Evolutionary conservation across 2,797 vertebrate species (phyloP).

Genomic region (Champsocephalus gunnari): DNA sequence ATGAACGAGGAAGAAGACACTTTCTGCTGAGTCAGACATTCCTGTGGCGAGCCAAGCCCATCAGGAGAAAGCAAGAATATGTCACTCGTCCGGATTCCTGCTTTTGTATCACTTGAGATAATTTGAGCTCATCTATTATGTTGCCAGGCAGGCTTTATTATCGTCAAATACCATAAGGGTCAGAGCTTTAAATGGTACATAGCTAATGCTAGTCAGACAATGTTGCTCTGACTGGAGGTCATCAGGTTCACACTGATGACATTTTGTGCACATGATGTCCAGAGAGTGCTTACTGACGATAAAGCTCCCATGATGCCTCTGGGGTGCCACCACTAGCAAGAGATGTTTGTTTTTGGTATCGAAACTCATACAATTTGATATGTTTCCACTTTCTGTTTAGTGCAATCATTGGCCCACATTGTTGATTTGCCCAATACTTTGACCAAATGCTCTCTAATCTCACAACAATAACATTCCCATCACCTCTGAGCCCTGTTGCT

Average conservation of each 20-base stretch:
- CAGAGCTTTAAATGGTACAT: slow-evolving; percentile 13
- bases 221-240: slow-evolving; percentile 13
- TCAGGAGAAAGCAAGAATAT: slow-evolving; percentile 60
- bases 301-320: not conserved
- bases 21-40: slow-evolving; percentile 50
- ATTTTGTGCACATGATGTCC: not conserved
- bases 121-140: slow-evolving; percentile 31
- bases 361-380: no score
- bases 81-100: slow-evolving; percentile 68
- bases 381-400: not conserved
- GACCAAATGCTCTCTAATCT: not conserved
- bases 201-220: not conserved
- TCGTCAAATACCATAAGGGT: slow-evolving; percentile 37
- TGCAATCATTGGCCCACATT: not conserved
- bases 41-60: slow-evolving; percentile 48
- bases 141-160: slow-evolving; percentile 16
- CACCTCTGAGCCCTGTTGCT: not conserved
- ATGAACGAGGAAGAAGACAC: not conserved
- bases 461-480: not conserved
- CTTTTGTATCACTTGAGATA: slow-evolving; percentile 31
- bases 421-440: no score
- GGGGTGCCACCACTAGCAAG: not conserved
- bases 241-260: slow-evolving; percentile 39
- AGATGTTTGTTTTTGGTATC: not conserved
- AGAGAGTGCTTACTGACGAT: not conserved